These are phyloP conservation scores for Limnodromus scolopaceus DNA, from an alignment of 2,797 vertebrate species.

Conservation along the genomic window DNA sequence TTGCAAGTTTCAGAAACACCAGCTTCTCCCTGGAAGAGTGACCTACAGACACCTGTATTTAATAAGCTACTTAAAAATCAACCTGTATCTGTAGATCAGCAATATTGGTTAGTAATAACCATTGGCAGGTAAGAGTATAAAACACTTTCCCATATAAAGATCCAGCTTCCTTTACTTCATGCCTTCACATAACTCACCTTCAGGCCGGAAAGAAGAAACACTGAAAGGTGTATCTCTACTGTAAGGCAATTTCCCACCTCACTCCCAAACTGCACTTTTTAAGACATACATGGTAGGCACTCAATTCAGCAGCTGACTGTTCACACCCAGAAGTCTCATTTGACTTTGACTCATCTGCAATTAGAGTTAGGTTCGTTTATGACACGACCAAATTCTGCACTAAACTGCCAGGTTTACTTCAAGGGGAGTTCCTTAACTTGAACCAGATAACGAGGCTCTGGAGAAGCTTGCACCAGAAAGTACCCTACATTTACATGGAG, in stretches of 20 bases:
- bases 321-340: not conserved
- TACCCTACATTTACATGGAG: not conserved
- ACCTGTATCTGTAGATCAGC: not conserved
- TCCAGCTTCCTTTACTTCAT: not conserved
- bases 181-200: not conserved
- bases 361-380: not conserved
- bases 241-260: not conserved
- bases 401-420: not conserved
- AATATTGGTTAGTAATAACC: not conserved
- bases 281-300: not conserved
- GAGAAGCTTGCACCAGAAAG: not conserved
- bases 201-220: not conserved
- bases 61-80: constrained; percentile 6
- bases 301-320: not conserved
- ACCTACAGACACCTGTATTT: not conserved
- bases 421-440: not conserved
- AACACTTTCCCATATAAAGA: not conserved
- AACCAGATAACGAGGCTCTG: not conserved
- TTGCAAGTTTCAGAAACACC: not conserved
- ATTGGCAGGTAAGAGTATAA: not conserved
- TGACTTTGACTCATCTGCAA: not conserved
- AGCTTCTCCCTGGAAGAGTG: not conserved
- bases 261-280: not conserved
- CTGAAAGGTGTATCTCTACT: not conserved
- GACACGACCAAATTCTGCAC: not conserved